Conservation (phyloP, 1,140 invertebrate species). For the Drosophila melanica region DNA sequence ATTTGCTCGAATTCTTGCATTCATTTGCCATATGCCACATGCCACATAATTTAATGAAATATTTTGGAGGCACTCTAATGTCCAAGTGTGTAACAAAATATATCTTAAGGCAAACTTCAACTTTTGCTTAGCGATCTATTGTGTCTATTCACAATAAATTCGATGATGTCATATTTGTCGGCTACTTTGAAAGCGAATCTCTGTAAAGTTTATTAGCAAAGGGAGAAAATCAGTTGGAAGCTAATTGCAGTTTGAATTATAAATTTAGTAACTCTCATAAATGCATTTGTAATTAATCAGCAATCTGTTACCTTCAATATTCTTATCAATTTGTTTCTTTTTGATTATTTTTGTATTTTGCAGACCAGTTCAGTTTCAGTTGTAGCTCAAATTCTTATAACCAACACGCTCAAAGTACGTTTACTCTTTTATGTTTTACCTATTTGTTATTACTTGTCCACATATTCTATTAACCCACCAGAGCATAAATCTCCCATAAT, state of each 20-base stretch:
- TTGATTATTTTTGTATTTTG: conserved; percentile 57
- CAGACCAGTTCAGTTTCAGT: conserved; percentile 75
- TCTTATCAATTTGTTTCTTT: conserved; percentile 39
- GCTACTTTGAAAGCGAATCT: conserved; percentile 8
- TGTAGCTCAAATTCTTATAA: conserved; percentile 77
- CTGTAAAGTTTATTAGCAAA: conserved; percentile 27
- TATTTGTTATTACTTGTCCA: conserved; percentile 25
- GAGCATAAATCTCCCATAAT: conserved; percentile 58
- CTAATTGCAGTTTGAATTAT: neutral
- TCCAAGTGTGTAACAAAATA: neutral
- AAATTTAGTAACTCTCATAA: conserved; percentile 25
- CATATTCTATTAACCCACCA: conserved; percentile 45
- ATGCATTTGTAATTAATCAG: conserved; percentile 34
- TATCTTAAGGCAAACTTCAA: too few relatives aligned
- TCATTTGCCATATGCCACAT: neutral
- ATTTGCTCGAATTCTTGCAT: conserved; percentile 18
- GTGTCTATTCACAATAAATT: too few relatives aligned
- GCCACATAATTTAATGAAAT: conserved; percentile 13
- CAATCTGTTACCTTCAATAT: conserved; percentile 32
- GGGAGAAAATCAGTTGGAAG: conserved; percentile 1
- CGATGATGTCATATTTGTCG: conserved; percentile 11
- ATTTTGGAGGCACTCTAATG: neutral
- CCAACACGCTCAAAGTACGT: conserved; percentile 78
- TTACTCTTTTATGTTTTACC: conserved; percentile 50
- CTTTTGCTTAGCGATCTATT: too few relatives aligned